phyloP scores from a whole-genome alignment of 2,888 invertebrate genomes.

The Trissolcus brochymenae region DNA sequence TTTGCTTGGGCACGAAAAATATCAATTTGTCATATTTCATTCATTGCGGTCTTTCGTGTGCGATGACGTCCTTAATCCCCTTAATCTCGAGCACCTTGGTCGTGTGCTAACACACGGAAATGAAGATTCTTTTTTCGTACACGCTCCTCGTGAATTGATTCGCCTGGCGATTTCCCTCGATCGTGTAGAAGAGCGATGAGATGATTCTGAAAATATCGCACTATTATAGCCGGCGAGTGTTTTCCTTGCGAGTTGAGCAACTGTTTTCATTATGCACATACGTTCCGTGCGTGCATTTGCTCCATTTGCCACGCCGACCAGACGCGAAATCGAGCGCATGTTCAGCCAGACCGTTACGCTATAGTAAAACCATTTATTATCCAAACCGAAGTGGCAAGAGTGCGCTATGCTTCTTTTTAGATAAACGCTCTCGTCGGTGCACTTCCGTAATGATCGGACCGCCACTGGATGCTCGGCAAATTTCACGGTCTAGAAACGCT shows the following conservation, averaged over 20 bases:
- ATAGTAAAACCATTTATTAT: constrained; percentile 58
- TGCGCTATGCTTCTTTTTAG: constrained; percentile 56
- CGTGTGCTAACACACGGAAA: constrained; percentile 14
- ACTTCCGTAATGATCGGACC: constrained; percentile 58
- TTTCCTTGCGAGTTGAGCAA: constrained; percentile 51
- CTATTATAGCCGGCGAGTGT: constrained; percentile 47
- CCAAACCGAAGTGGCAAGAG: constrained; percentile 57
- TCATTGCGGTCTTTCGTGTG: constrained; percentile 13
- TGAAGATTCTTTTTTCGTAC: constrained; percentile 16
- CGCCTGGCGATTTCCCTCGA: constrained; percentile 27
- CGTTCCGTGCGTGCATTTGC: constrained; percentile 57
- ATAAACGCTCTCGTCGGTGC: constrained; percentile 52
- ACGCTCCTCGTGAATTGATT: constrained; percentile 9
- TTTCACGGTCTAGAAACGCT: constrained; percentile 58
- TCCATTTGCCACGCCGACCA: constrained; percentile 58
- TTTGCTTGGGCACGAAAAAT: constrained; percentile 17
- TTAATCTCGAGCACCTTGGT: constrained; percentile 27
- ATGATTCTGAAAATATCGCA: constrained; percentile 44
- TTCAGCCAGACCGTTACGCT: constrained; percentile 54
- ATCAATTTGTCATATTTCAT: constrained; percentile 45
- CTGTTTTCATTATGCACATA: constrained; percentile 57
- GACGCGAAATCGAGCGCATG: constrained; percentile 58
- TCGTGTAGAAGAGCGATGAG: constrained; percentile 31
- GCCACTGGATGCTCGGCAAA: constrained; percentile 52
- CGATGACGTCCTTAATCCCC: constrained; percentile 32